phyloP scores from a whole-genome alignment of 2,113 vertebrate genomes.

The Climacteris rufus region DNA sequence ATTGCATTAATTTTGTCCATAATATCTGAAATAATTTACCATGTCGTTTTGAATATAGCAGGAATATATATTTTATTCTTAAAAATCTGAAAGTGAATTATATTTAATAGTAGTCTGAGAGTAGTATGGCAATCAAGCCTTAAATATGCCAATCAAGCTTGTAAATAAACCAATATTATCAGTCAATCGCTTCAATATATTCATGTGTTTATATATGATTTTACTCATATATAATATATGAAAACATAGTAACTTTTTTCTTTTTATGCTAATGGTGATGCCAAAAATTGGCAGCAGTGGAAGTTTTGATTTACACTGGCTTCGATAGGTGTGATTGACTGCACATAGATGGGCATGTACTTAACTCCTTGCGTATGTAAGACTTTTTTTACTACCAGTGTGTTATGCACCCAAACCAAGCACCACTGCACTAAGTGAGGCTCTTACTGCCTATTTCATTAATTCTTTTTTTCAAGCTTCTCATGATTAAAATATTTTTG shows the following conservation, averaged over 20 bases:
- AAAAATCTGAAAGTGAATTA: not conserved
- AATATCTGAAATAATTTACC: not conserved
- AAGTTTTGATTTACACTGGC: not conserved
- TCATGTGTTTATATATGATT: not conserved
- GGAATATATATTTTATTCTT: not conserved
- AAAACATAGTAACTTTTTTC: not conserved
- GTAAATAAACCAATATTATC: not conserved
- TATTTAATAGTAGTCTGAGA: not conserved
- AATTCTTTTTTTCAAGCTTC: not conserved
- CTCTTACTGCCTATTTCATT: not conserved
- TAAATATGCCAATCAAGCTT: not conserved
- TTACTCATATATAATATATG: not conserved
- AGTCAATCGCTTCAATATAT: not conserved
- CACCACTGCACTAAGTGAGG: not conserved
- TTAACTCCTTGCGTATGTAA: not conserved
- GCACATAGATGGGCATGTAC: not conserved
- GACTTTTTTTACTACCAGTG: not conserved
- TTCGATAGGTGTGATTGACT: not conserved
- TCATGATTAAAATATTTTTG: not conserved
- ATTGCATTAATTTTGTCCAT: not conserved
- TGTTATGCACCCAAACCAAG: not conserved
- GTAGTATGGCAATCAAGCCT: not conserved
- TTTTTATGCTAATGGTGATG: not conserved
- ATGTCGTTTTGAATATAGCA: not conserved
- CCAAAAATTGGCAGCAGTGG: too few relatives aligned